Evolutionary conservation across 2,113 vertebrate species (phyloP).

Genomic region (Ochotona curzoniae): DNA sequence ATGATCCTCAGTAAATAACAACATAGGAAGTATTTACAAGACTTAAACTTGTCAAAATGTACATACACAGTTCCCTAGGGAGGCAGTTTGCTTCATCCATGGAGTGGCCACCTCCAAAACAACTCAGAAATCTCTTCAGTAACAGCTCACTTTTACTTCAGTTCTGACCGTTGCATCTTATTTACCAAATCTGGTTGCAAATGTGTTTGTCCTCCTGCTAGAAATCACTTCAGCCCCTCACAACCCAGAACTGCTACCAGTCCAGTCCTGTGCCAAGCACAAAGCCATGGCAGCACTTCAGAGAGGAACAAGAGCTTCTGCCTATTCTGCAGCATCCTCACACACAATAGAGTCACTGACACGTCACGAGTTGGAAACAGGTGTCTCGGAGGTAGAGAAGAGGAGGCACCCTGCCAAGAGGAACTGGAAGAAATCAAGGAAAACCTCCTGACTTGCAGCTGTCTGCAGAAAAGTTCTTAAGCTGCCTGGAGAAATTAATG

Average conservation of each 20-base stretch:
- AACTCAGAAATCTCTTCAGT: neutral
- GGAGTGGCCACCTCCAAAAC: neutral
- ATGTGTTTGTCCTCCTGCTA: neutral
- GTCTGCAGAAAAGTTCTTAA: neutral
- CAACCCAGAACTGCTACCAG: neutral
- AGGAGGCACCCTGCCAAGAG: neutral
- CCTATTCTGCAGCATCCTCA: neutral
- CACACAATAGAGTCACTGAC: neutral
- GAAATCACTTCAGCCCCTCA: neutral
- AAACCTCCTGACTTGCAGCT: too few species aligned
- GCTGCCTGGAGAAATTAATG: neutral
- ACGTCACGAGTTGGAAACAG: neutral
- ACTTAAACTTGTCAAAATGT: conserved; percentile 36
- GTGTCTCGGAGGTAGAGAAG: neutral
- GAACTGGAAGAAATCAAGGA: too few species aligned
- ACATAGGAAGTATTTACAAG: neutral
- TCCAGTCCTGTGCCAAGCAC: neutral
- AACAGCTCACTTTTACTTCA: neutral
- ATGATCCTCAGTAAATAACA: neutral
- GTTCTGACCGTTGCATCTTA: neutral
- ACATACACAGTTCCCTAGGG: neutral
- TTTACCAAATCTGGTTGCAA: neutral
- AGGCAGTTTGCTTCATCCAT: neutral
- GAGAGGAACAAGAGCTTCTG: neutral
- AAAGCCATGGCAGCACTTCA: neutral